Evolutionary conservation across 1,140 invertebrate species (phyloP), one percentile per base, ranked within the genome.

Genomic region (Tribolium castaneum): DNA sequence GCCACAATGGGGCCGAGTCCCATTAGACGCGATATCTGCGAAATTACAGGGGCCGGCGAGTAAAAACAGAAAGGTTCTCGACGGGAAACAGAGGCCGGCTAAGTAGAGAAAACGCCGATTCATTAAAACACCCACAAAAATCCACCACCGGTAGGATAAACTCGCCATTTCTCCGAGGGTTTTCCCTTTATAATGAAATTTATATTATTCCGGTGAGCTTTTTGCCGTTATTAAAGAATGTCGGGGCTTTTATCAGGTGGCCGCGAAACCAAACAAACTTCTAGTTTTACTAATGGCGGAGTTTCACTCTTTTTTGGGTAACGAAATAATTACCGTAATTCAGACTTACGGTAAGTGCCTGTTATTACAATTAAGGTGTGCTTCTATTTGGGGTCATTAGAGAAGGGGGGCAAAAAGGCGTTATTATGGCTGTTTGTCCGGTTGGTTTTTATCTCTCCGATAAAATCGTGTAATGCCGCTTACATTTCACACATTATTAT

Each of bases 61-160:
- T 66, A 66, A 66, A 66, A 66, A 66, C 59, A 66, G 59, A 66
- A 66, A 66, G 59, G 59, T 66, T 66, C 59, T 66, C 59, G 30
- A 66, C 59, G 59, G 59, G 59, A 35, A 66, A 66, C 59, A 66
- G 59, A 66, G 30, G 59, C 59, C 34, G 13, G 59, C 59, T 66
- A 66, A 66, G 59, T 66, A 66, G 59, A 66, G 59, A 66, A 66
- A 66, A 66, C 59, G 59, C 59, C 59, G 59, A 66, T 66, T 66
- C 59, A 66, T 66, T 66, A 66, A 66, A 66, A 66, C 59, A 66
- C 59, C 59, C 59, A 66, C 22, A 66, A 66, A 66, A 34, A 34
- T 30, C 59, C 30, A 66, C 39, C 39, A 30, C 25, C 9, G 39
- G 39, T 66, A 14, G 25, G 59, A 62, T 62, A 62, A 30, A 30